Conservation (phyloP, 2,888 invertebrate species). For the Callyntrura guangdongensis region DNA sequence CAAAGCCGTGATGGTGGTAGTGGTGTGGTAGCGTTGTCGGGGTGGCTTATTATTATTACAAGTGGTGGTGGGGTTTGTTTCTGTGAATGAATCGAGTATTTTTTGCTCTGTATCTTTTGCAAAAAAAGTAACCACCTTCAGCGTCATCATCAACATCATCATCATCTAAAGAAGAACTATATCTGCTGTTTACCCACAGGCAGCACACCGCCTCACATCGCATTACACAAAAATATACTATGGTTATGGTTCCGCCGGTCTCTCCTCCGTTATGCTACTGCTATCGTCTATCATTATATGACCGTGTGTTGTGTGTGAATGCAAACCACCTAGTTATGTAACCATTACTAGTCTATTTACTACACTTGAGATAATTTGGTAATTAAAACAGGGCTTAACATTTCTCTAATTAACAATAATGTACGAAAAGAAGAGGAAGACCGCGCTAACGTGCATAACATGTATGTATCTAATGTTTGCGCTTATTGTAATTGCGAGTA, state of each 20-base stretch:
- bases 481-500: neutral
- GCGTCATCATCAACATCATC: no score
- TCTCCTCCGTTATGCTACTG: neutral
- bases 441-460: neutral
- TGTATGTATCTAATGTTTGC: neutral
- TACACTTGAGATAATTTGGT: slow-evolving; percentile 51
- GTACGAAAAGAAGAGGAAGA: neutral
- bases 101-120: neutral
- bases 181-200: neutral
- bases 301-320: neutral
- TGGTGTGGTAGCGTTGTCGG: no score
- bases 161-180: neutral
- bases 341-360: slow-evolving; percentile 24
- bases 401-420: slow-evolving; percentile 19
- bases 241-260: neutral
- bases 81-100: slow-evolving; percentile 40
- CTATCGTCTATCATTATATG: neutral
- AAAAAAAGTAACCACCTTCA: neutral
- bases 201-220: neutral
- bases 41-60: slow-evolving; percentile 8
- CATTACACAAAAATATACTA: neutral
- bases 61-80: neutral
- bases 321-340: slow-evolving; percentile 3
- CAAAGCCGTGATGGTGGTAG: neutral
- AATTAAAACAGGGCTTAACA: slow-evolving; percentile 22